Conservation (phyloP, 1,140 invertebrate species). For the Drosophila insularis region DNA sequence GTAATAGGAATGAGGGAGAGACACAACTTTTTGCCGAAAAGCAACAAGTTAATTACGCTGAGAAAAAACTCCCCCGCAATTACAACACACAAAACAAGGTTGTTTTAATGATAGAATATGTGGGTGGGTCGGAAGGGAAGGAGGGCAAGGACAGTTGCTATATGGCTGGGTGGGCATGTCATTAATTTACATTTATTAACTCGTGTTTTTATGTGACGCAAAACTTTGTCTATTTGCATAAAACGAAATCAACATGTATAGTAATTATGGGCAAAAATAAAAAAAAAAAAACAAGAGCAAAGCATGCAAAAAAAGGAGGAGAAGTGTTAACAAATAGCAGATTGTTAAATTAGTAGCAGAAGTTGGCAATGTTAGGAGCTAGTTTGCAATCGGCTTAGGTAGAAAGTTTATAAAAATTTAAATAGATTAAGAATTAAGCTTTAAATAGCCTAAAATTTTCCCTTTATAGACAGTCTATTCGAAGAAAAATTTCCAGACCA, state of each 20-base stretch:
- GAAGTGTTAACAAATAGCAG: not conserved
- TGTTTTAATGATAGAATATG: slow-evolving; percentile 20
- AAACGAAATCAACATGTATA: slow-evolving; percentile 31
- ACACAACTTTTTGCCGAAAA: slow-evolving; percentile 49
- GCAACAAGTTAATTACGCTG: slow-evolving; percentile 64
- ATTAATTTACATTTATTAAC: slow-evolving; percentile 80
- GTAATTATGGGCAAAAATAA: slow-evolving; percentile 17
- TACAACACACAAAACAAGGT: slow-evolving; percentile 54
- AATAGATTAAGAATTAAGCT: no score
- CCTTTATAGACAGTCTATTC: no score
- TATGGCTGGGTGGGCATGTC: slow-evolving; percentile 33
- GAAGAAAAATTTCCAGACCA: no score
- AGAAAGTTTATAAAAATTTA: no score
- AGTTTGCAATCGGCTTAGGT: no score
- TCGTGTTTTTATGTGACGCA: slow-evolving; percentile 61
- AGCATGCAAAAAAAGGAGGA: not conserved
- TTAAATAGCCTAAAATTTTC: no score
- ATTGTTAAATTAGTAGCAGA: no score
- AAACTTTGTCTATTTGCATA: slow-evolving; percentile 53
- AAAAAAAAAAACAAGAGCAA: not conserved
- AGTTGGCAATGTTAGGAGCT: not conserved
- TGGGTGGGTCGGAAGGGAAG: not conserved
- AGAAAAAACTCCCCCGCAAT: slow-evolving; percentile 44
- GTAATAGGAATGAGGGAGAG: not conserved
- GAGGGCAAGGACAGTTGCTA: slow-evolving; percentile 1